Percentiles rank a stretch among this genome's conserved stretches.
These are phyloP conservation scores for Cavia porcellus DNA, from an alignment of 2,113 vertebrate species.

Conservation along the genomic window DNA sequence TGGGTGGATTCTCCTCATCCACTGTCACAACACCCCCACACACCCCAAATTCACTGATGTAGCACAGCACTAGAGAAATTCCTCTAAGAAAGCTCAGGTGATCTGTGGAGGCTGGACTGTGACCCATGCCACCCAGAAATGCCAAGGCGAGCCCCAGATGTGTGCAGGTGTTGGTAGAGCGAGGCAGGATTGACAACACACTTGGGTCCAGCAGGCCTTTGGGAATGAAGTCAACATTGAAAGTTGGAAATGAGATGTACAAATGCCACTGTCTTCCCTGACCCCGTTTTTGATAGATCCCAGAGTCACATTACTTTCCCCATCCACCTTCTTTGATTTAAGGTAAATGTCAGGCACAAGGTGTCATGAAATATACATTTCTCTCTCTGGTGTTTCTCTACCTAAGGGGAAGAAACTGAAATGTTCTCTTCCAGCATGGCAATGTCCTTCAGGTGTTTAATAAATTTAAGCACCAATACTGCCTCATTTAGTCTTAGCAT, in stretches of 20 bases:
- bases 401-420: neutral
- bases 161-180: fast-evolving
- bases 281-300: neutral
- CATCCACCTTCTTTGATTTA: neutral
- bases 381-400: neutral
- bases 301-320: neutral
- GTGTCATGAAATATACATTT: neutral
- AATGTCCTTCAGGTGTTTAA: neutral
- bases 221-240: neutral
- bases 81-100: neutral
- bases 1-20: neutral
- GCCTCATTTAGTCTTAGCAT: neutral
- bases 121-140: neutral
- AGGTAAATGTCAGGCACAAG: neutral
- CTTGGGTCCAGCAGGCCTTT: neutral
- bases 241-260: neutral
- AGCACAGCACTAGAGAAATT: neutral
- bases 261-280: neutral
- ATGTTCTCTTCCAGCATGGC: neutral
- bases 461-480: neutral
- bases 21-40: neutral
- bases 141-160: neutral
- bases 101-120: neutral
- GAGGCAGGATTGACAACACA: neutral
- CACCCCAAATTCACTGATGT: neutral